Evolutionary conservation across 2,888 invertebrate species (phyloP).

Genomic region (Idaea aversata): DNA sequence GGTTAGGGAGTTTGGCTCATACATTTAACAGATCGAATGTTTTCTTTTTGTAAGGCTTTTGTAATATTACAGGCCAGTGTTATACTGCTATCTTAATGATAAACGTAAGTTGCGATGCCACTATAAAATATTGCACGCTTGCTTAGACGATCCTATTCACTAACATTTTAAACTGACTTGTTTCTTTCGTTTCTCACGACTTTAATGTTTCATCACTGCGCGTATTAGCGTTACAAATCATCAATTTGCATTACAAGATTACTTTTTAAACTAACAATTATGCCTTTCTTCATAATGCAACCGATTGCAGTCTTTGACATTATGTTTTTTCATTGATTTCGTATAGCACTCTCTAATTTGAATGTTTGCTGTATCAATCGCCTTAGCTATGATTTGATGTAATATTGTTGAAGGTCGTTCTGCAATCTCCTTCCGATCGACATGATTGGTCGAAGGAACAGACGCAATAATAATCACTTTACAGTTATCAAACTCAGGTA

Average conservation of each 20-base stretch:
- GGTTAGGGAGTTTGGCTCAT: too few relatives aligned
- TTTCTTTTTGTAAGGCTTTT: too few relatives aligned
- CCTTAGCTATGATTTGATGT: conserved; percentile 18
- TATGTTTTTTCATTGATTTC: background rate
- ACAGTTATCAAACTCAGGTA: background rate
- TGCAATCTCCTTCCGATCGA: conserved; percentile 24
- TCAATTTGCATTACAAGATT: background rate
- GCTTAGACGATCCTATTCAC: background rate
- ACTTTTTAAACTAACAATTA: background rate
- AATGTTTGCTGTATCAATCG: conserved; percentile 7
- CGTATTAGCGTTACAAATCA: too few relatives aligned
- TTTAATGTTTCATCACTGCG: background rate
- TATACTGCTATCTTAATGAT: background rate
- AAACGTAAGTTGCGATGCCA: background rate
- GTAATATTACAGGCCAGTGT: too few relatives aligned
- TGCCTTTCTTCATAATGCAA: background rate
- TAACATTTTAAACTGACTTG: background rate
- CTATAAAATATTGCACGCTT: background rate
- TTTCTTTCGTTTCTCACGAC: background rate
- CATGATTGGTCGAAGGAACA: conserved; percentile 11
- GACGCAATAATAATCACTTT: conserved; percentile 5
- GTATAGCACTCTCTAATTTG: background rate
- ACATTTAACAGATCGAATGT: too few relatives aligned
- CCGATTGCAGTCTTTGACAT: background rate
- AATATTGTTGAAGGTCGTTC: conserved; percentile 25